Conservation (phyloP, 2,797 vertebrate species). For the Ctenochaetus hawaiiensis region DNA sequence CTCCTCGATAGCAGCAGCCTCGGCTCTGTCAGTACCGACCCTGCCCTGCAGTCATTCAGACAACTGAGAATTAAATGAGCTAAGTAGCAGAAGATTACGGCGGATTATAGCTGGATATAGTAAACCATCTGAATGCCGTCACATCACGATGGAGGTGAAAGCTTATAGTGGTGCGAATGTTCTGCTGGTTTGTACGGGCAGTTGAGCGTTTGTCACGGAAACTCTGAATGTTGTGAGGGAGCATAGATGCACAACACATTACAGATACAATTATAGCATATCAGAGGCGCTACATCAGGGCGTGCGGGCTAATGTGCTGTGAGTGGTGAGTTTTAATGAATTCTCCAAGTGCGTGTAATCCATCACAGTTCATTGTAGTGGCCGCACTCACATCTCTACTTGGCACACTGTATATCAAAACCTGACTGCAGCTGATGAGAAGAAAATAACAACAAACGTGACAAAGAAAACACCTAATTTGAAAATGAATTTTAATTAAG, state of each 20-base stretch:
- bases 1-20: constrained; percentile 50
- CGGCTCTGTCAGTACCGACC: constrained; percentile 22
- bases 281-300: not conserved
- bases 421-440: not conserved
- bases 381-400: not conserved
- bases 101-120: constrained; percentile 48
- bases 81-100: constrained; percentile 60
- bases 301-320: not conserved
- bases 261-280: not conserved
- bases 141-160: constrained; percentile 25
- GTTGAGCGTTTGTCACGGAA: not conserved
- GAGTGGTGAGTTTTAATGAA: not conserved
- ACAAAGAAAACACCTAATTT: not conserved
- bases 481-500: not conserved
- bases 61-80: constrained; percentile 57
- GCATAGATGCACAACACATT: not conserved
- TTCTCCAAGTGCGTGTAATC: not conserved
- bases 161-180: constrained; percentile 22
- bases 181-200: constrained; percentile 8
- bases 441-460: not conserved
- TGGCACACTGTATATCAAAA: not conserved
- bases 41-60: constrained; percentile 54
- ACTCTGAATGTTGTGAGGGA: not conserved
- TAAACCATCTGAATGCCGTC: constrained; percentile 56
- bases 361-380: not conserved